Evolutionary conservation across 1,140 invertebrate species (phyloP).

Genomic region (Drosophila murphyi): DNA sequence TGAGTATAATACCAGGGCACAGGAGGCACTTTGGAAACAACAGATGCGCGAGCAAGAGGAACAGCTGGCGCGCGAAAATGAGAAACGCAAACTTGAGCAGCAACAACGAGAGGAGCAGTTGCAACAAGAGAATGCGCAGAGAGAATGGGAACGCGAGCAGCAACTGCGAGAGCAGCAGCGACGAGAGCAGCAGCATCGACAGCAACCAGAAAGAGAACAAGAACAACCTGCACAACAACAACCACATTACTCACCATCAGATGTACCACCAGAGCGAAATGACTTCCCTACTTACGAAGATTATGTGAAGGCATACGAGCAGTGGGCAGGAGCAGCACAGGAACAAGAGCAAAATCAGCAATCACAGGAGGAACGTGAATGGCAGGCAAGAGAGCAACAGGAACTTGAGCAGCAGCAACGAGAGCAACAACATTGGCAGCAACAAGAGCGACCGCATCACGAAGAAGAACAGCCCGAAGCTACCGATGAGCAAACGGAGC

Average conservation of each 20-base stretch:
- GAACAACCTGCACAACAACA: neutral
- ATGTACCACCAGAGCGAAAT: neutral
- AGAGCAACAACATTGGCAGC: too few relatives aligned
- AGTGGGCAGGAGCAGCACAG: neutral
- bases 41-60: slow-evolving; percentile 26
- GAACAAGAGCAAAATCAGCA: slow-evolving; percentile 16
- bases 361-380: slow-evolving; percentile 3
- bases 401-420: slow-evolving; percentile 4
- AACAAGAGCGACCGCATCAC: too few relatives aligned
- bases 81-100: slow-evolving; percentile 12
- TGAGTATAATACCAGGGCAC: slow-evolving; percentile 9
- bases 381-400: neutral
- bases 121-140: slow-evolving; percentile 15
- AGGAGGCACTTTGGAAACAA: slow-evolving; percentile 22
- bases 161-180: slow-evolving; percentile 10
- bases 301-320: slow-evolving; percentile 27
- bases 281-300: slow-evolving; percentile 31
- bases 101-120: slow-evolving; percentile 12
- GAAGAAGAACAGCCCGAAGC: slow-evolving; percentile 1
- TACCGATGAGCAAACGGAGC: too few relatives aligned
- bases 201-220: slow-evolving; percentile 27
- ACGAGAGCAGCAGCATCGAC: slow-evolving; percentile 15
- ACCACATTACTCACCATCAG: neutral
- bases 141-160: slow-evolving; percentile 7
- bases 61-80: slow-evolving; percentile 10